Base-by-base conservation (phyloP, 2,888 invertebrate genomes). In the Drosophila acutilabella region DNA sequence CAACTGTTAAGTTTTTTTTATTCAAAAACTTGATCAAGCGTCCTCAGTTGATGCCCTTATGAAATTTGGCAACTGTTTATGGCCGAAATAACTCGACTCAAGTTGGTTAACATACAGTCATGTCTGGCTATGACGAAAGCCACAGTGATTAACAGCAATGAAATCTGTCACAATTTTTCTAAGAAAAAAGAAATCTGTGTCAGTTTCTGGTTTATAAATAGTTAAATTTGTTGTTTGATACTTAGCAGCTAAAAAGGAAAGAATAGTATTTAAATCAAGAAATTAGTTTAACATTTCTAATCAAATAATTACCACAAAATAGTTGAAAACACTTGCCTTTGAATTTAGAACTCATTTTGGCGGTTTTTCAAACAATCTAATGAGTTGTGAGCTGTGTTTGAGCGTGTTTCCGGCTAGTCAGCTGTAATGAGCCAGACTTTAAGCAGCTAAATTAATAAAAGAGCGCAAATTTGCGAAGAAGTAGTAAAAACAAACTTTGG, bases 1-100 rank as follows among this genome's bases (percentile, higher is more conserved):
- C 50, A 47, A 57, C 48, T 59, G 54, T 58, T 52, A 20, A 20
- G 20, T 20, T 20, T 36, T 53, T 41, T 42, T 52, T 23, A 26
- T 57, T 58, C 60, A 36, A 44, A 33, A 66, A 66, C 47, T 44
- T 66, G 47, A 74, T 77, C 16, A 42, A 33, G 45, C 60, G 59
- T 40, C 56, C 23, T 11, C 56, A 60, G 33, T 42, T 44, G 11
- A 10, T 33, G 59, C 52, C 33, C 59, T 56, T 56, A 36, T 44
- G 30, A 23, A 44, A 52, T 60, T 60, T 33, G 33, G 51, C 41
- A 59, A 59, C 59, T 23, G 30, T 44, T 54, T 38, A 38, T 38
- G 33, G 44, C 60, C 16, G 16, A 52, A 52, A 53, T 44, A 36
- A 57, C 33, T 36, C 20, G 56, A n/a, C n/a, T n/a, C 45, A 44